Evolutionary conservation across 2,797 vertebrate genomes (phyloP).

Genomic region (Nannoperca australis): DNA sequence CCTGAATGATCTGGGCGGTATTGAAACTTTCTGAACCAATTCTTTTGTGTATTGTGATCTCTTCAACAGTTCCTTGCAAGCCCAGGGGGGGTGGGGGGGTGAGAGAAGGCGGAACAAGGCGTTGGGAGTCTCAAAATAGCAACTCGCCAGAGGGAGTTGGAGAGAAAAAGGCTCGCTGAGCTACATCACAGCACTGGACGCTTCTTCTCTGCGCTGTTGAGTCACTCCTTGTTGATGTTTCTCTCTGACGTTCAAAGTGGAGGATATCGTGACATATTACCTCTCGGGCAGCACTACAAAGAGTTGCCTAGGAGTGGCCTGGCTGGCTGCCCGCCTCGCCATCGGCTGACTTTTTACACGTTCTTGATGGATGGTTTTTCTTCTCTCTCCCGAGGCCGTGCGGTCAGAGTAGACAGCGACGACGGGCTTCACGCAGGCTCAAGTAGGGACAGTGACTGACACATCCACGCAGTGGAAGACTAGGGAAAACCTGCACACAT

Average conservation of each 20-base stretch:
- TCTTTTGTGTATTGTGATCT: constrained; percentile 65
- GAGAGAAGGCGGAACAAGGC: constrained; percentile 66
- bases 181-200: constrained; percentile 57
- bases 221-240: constrained; percentile 73
- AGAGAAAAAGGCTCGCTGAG: constrained; percentile 57
- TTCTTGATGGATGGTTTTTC: constrained; percentile 56
- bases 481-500: constrained; percentile 25
- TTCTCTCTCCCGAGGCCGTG: constrained; percentile 41
- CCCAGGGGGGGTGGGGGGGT: constrained; percentile 45
- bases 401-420: constrained; percentile 16
- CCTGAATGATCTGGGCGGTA: constrained; percentile 47
- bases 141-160: constrained; percentile 73
- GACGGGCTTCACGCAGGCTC: constrained; percentile 7
- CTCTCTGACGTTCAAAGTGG: constrained; percentile 59
- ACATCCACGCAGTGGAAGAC: constrained; percentile 7
- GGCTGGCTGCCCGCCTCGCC: constrained; percentile 44
- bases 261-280: constrained; percentile 74
- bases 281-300: constrained; percentile 70
- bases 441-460: constrained; percentile 37
- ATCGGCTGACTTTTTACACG: constrained; percentile 57
- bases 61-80: constrained; percentile 54
- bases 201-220: constrained; percentile 62
- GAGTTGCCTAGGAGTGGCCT: constrained; percentile 59
- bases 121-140: constrained; percentile 76
- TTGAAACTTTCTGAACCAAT: constrained; percentile 57